A percentile compares a stretch with the other conserved stretches of the same genome.
phyloP scores from a whole-genome alignment of 92 coral and sea anemone species.

The Parazoanthus darwini region DNA sequence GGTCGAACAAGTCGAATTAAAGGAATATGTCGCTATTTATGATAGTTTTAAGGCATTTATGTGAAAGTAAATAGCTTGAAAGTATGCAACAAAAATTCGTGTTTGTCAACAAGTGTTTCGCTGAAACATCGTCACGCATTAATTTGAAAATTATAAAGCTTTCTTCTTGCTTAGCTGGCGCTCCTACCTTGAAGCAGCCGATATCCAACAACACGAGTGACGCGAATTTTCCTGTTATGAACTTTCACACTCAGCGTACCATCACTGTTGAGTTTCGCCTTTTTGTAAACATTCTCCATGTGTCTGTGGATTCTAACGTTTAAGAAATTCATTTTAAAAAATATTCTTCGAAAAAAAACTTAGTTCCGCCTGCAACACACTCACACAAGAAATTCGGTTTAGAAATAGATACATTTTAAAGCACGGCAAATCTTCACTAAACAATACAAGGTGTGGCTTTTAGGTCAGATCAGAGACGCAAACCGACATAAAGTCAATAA shows the following conservation, averaged over 20 bases:
- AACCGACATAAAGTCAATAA: no score
- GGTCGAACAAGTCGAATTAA: no score
- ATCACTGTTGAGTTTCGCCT: constrained; percentile 1
- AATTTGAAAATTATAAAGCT: neutral
- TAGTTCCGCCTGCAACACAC: neutral
- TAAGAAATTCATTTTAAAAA: no score
- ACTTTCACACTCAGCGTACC: constrained; percentile 27
- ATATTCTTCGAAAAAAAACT: neutral
- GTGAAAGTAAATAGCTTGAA: no score
- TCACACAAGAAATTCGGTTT: neutral
- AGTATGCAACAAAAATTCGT: no score
- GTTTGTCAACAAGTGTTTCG: no score
- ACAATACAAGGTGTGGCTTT: no score
- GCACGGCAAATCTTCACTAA: neutral
- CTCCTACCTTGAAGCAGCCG: neutral
- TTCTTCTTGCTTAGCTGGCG: no score
- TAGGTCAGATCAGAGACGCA: no score
- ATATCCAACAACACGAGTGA: neutral
- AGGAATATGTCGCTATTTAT: no score
- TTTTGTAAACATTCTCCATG: constrained; percentile 26
- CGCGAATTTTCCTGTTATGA: neutral
- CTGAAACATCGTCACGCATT: neutral
- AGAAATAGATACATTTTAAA: no score
- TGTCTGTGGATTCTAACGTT: constrained; percentile 3
- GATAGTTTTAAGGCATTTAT: no score